Percentiles rank a stretch among this genome's conserved stretches.
Evolutionary conservation across 53 echinoderm and acorn worm genomes (phyloP).

Genomic region (Mesocentrotus franciscanus): DNA sequence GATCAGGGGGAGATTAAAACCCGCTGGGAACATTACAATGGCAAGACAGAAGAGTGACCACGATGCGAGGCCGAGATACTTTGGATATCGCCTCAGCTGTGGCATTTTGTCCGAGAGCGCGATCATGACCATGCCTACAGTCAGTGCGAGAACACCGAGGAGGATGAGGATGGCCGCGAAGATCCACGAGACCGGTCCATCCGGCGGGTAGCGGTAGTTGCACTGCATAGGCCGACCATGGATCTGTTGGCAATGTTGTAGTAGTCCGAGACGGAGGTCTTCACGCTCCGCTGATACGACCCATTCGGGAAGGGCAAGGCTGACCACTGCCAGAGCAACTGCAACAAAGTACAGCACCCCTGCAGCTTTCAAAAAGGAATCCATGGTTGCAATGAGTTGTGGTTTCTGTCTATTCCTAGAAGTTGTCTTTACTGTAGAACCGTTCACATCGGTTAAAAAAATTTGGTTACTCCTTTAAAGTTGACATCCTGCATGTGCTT

Average conservation of each 20-base stretch:
- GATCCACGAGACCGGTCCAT: constrained; percentile 87
- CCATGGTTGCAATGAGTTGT: constrained; percentile 72
- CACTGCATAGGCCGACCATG: constrained; percentile 90
- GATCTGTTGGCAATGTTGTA: constrained; percentile 93
- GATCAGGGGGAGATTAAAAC: constrained; percentile 92
- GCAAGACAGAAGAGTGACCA: constrained; percentile 96
- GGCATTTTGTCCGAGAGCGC: constrained; percentile 86
- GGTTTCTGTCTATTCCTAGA: not conserved
- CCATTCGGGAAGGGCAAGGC: constrained; percentile 87
- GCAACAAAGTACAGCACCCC: constrained; percentile 90
- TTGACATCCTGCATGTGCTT: not conserved
- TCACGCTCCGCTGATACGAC: constrained; percentile 85
- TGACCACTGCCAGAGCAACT: constrained; percentile 79
- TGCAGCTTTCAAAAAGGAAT: constrained; percentile 93
- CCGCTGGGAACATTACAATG: constrained; percentile 94
- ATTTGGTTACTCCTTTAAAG: not conserved
- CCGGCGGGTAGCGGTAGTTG: constrained; percentile 75
- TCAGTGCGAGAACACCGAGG: constrained; percentile 78
- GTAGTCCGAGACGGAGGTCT: constrained; percentile 84
- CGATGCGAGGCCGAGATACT: constrained; percentile 88
- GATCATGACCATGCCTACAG: constrained; percentile 85
- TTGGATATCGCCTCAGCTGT: constrained; percentile 84
- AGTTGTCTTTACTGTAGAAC: not conserved
- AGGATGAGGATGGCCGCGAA: constrained; percentile 88
- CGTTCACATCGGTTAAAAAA: not conserved